Evolutionary conservation across 2,797 vertebrate species (phyloP), one percentile per base, ranked within the genome.

Genomic region (Galaxias olidus): DNA sequence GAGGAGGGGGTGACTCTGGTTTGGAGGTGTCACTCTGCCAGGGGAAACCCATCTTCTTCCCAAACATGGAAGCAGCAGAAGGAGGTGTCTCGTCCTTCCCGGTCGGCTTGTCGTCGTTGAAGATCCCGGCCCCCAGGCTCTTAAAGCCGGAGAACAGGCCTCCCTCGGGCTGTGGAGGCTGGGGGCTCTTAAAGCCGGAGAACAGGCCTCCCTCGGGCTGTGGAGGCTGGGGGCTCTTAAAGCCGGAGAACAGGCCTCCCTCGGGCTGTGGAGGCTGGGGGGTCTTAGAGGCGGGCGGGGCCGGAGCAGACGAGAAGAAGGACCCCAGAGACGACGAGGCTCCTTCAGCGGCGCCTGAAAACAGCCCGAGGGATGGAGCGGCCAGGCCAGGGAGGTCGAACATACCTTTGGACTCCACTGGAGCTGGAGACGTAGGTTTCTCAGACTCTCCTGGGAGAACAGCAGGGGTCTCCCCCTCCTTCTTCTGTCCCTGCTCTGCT

Each of bases 111-210:
- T 92, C 91, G 19, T 95, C 92, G 49, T 97, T 94, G 84, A 97
- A 96, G 1, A 98, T 88, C 69, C 90, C 84, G 0, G 86, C 87
- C 62, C 96, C 98, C 56, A 98, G 73, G 50, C 82, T 95, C 88
- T 94, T 97, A 69, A 97, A 93, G 62, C 93, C 90, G 20, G 93
- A 94, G 67, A 96, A 86, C 1, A 97, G 87, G 20, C 94, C 79
- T 45, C 81, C 69, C 1, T 90, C 86, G 46, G 79, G 61, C 63
- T 84, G 74, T 80, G 81, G 89, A 85, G 81, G 64, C 71, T 81
- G 87, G n/a, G n/a, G 73, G 50, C 82, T 95, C 88, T 94, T 97
- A 69, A 97, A 93, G 62, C 93, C 90, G 20, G 93, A 94, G 67
- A 96, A 86, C 1, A 97, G 87, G 20, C 94, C 79, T 45, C 81